Conservation (phyloP, 1,140 invertebrate species). For the Drosophila busckii region DNA sequence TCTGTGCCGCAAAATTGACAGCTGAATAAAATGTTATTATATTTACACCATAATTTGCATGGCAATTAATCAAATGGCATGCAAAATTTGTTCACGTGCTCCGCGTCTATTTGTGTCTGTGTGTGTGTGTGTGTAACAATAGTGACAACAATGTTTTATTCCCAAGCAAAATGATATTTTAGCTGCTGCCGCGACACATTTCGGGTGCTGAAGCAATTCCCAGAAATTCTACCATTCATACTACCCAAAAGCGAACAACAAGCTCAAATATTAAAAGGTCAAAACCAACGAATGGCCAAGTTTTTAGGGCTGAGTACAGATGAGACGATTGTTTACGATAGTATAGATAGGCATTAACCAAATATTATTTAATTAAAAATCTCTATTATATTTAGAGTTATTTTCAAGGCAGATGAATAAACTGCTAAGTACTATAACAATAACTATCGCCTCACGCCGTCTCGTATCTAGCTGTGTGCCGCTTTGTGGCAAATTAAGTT, state of each 20-base stretch:
- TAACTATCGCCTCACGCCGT: constrained; percentile 1
- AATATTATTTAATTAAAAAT: neutral
- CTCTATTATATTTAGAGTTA: too few relatives aligned
- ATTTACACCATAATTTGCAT: constrained; percentile 77
- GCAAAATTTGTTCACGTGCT: constrained; percentile 67
- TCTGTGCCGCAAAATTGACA: constrained; percentile 62
- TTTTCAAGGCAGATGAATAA: too few relatives aligned
- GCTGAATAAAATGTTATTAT: constrained; percentile 78
- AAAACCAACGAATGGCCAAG: constrained; percentile 64
- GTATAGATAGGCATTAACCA: constrained; percentile 6
- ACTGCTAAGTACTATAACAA: too few relatives aligned
- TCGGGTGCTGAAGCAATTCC: constrained; percentile 16
- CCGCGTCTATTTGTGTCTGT: too few relatives aligned
- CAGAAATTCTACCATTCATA: constrained; percentile 35
- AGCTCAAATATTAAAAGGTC: constrained; percentile 49
- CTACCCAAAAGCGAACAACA: constrained; percentile 7
- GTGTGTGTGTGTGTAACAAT: too few relatives aligned
- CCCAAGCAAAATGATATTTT: constrained; percentile 18
- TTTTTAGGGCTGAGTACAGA: constrained; percentile 41
- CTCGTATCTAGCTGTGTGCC: constrained; percentile 10
- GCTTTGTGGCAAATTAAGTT: constrained; percentile 67
- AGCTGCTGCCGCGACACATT: constrained; percentile 59
- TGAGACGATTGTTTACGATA: constrained; percentile 16
- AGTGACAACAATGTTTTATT: constrained; percentile 30
- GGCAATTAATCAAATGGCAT: constrained; percentile 77